Base-by-base conservation (phyloP, 2,797 vertebrate species). In the Falco cherrug region DNA sequence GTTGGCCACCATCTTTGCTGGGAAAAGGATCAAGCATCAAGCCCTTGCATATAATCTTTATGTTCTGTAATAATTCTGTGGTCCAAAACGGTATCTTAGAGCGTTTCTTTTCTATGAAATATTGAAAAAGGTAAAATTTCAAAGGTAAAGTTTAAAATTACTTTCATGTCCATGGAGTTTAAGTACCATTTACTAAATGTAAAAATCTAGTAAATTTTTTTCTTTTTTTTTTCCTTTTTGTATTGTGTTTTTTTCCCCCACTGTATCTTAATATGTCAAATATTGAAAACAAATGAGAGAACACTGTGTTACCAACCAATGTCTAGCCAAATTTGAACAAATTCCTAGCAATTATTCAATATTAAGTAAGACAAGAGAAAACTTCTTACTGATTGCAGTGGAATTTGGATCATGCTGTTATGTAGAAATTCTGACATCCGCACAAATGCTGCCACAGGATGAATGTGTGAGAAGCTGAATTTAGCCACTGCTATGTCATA, bases 1-100 rank as follows among this genome's bases (percentile, higher is more conserved):
- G 69, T 83, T 64, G 68, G 47, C 69, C 64, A 56, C 61, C 69
- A 25, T 78, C 89, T 91, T 87, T 59, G 57, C 19, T 93, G 87
- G 89, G 89, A 97, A 94, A 87, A 92, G 89, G 86, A 39, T 39
- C 37, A 39, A 39, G 37, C 37, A 96, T 96, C 92, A 95, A 97
- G 74, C 84, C 94, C 94, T 98, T 97, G 84, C 93, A 54, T 97
- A 97, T 97, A 97, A 94, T 93, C 94, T 93, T 96, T 93, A 84
- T 93, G 88, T 97, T 97, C 96, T 97, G 96, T 98, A 97, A 97
- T 93, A 97, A 95, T 96, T 97, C 97, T 96, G 90, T 98, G 97
- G 88, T 97, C 96, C 97, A 94, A 95, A 97, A 82, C 77, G 39
- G 96, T 97, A 96, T 94, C 94, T 97, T 96, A 97, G 95, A 94